Conservation (phyloP, 2,888 invertebrate genomes). For the Ferrisia virgata region DNA sequence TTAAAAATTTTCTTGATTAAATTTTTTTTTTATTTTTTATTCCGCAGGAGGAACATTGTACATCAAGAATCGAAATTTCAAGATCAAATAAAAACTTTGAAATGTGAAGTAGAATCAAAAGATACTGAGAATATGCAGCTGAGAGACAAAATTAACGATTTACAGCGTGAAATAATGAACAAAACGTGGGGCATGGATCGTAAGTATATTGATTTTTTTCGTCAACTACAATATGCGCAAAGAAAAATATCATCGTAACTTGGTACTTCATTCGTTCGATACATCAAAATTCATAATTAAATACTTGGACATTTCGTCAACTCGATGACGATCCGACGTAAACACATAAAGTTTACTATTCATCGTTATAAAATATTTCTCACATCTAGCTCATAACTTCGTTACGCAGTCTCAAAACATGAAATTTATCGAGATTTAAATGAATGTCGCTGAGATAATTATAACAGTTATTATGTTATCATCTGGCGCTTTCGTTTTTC, state of each 20-base stretch:
- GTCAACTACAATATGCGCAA: no score
- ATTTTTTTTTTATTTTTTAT: neutral
- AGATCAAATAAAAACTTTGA: constrained; percentile 60
- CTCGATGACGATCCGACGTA: no score
- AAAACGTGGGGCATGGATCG: constrained; percentile 65
- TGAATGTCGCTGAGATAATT: constrained; percentile 20
- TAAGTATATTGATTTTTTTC: no score
- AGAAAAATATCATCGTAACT: no score
- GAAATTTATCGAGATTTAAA: neutral
- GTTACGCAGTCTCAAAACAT: neutral
- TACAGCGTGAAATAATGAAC: constrained; percentile 61
- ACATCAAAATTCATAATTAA: no score
- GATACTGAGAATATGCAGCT: constrained; percentile 61
- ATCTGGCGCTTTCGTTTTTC: constrained; percentile 27
- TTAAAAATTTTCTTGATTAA: neutral
- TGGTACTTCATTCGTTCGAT: no score
- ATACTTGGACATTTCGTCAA: neutral
- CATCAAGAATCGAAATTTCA: constrained; percentile 58
- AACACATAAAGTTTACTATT: no score
- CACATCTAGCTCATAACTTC: neutral
- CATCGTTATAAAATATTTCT: neutral
- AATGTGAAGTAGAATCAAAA: constrained; percentile 59
- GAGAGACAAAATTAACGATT: constrained; percentile 59
- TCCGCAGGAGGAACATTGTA: constrained; percentile 38
- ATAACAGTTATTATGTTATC: constrained; percentile 1